Percentiles rank a stretch among this genome's conserved stretches.
These are phyloP conservation scores for Gymnodraco acuticeps DNA, from an alignment of 2,797 vertebrate species.

Conservation along the genomic window DNA sequence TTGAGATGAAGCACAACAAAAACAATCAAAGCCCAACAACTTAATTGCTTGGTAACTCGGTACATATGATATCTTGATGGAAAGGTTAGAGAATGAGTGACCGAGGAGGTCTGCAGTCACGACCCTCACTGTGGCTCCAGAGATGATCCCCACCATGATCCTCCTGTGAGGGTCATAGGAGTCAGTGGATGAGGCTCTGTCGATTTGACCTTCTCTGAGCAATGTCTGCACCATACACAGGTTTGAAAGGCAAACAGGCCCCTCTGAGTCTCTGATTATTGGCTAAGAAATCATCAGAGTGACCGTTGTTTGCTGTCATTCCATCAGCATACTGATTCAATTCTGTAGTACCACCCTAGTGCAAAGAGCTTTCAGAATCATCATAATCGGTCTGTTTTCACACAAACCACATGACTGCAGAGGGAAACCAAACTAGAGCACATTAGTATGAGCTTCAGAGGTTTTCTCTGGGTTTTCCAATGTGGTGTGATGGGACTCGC, in stretches of 20 bases:
- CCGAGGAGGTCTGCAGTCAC: conserved; percentile 24
- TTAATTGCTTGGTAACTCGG: conserved; percentile 32
- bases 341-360: conserved; percentile 9
- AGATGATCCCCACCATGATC: conserved; percentile 69
- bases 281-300: conserved; percentile 30
- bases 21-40: conserved; percentile 2
- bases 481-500: conserved; percentile 36
- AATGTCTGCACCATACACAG: conserved; percentile 41
- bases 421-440: conserved; percentile 15
- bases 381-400: conserved; percentile 1
- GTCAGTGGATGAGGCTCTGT: conserved; percentile 54
- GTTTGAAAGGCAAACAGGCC: conserved; percentile 29
- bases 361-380: conserved; percentile 10
- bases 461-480: conserved; percentile 25
- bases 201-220: conserved; percentile 61
- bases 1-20: neutral
- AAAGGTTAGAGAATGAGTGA: conserved; percentile 60
- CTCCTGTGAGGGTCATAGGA: conserved; percentile 73
- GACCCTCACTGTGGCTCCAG: conserved; percentile 46
- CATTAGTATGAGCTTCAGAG: conserved; percentile 48
- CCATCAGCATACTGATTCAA: conserved; percentile 29
- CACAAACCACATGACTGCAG: conserved; percentile 11
- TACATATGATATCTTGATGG: conserved; percentile 39
- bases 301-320: conserved; percentile 16
- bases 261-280: conserved; percentile 29